phyloP scores from a whole-genome alignment of 2,797 vertebrate genomes.

The Sylvilagus floridanus region DNA sequence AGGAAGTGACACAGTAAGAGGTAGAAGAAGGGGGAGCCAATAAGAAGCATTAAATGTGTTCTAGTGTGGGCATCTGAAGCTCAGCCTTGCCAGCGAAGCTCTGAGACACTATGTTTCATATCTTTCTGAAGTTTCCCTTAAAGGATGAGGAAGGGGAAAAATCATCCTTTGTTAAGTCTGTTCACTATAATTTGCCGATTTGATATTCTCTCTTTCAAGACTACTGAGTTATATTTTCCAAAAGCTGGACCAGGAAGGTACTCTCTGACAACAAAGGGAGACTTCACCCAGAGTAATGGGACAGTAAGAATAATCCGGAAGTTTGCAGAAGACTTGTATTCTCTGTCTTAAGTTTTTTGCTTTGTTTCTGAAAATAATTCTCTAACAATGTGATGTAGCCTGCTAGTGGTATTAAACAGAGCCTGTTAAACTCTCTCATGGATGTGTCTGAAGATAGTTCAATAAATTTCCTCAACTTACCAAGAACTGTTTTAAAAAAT shows the following conservation, averaged over 20 bases:
- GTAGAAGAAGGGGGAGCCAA: neutral
- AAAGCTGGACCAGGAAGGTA: neutral
- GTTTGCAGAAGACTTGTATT: neutral
- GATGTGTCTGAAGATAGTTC: neutral
- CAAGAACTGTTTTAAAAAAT: slow-evolving; percentile 35
- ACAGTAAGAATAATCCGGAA: neutral
- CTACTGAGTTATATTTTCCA: neutral
- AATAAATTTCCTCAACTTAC: neutral
- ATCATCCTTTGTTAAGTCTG: neutral
- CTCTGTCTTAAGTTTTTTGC: neutral
- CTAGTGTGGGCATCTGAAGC: neutral
- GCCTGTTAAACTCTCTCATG: neutral
- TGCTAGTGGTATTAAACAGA: neutral
- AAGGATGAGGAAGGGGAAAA: neutral
- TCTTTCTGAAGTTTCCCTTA: neutral
- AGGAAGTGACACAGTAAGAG: neutral
- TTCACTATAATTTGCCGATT: neutral
- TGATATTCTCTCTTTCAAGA: neutral
- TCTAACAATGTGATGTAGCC: neutral
- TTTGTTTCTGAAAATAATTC: neutral
- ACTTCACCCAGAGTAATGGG: neutral
- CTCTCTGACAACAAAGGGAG: neutral
- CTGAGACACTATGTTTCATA: neutral
- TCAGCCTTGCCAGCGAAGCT: neutral
- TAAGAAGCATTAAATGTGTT: neutral